Percentiles rank a stretch among this genome's conserved stretches.
Conservation (phyloP, 1,140 invertebrate genomes). For the Drosophila melanica region DNA sequence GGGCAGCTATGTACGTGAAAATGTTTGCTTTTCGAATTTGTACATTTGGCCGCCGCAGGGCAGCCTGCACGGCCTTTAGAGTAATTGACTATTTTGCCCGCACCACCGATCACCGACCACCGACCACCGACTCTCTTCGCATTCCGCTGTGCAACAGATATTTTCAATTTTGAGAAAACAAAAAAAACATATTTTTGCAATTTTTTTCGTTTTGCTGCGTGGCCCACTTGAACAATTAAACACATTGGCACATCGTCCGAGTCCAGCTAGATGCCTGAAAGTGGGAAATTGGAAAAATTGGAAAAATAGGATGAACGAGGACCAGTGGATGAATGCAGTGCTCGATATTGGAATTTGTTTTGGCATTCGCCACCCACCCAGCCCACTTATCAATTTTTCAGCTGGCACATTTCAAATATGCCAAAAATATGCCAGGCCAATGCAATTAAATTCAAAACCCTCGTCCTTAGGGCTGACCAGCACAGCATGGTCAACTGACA, state of each 20-base stretch:
- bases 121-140: neutral
- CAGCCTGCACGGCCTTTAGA: neutral
- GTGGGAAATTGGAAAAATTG: neutral
- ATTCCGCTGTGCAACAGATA: neutral
- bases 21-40: neutral
- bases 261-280: no score
- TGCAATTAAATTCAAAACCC: constrained; percentile 58
- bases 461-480: neutral
- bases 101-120: neutral
- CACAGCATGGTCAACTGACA: constrained; percentile 22
- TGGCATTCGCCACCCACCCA: neutral
- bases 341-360: constrained; percentile 24
- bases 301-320: neutral
- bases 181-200: constrained; percentile 15
- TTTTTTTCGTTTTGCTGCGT: constrained; percentile 19
- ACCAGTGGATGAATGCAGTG: neutral
- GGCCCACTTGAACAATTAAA: constrained; percentile 58
- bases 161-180: constrained; percentile 22
- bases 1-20: neutral
- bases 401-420: constrained; percentile 44
- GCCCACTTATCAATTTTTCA: constrained; percentile 45
- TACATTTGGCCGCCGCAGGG: neutral
- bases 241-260: neutral
- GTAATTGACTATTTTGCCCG: neutral
- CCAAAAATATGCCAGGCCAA: constrained; percentile 43